phyloP scores from a whole-genome alignment of 2,797 vertebrate species.

The Thunnus albacares region DNA sequence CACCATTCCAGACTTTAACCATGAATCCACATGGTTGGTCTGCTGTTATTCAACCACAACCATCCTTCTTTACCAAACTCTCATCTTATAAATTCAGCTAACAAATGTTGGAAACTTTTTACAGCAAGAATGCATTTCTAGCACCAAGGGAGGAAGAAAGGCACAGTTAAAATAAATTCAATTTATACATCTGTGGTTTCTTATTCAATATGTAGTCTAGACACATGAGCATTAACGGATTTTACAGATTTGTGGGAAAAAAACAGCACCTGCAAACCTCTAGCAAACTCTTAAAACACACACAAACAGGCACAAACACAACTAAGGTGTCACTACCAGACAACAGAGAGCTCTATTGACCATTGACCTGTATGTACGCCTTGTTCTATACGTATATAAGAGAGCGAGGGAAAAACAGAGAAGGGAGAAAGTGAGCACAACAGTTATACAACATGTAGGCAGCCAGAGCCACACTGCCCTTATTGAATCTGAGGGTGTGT shows the following conservation, averaged over 20 bases:
- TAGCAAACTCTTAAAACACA: conserved; percentile 34
- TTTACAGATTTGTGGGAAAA: conserved; percentile 53
- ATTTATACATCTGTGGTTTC: conserved; percentile 48
- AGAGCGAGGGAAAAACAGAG: conserved; percentile 14
- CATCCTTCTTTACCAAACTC: conserved; percentile 40
- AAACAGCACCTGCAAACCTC: conserved; percentile 50
- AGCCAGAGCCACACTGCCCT: conserved; percentile 39
- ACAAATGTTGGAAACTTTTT: conserved; percentile 33
- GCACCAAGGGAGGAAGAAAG: conserved; percentile 24
- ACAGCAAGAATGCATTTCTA: conserved; percentile 23
- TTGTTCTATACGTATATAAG: conserved; percentile 17
- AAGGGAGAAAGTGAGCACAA: conserved; percentile 39
- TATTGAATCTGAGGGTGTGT: conserved; percentile 34
- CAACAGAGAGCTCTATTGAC: conserved; percentile 53
- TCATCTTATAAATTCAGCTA: conserved; percentile 38
- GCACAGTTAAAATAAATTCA: conserved; percentile 26
- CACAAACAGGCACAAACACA: conserved; percentile 33
- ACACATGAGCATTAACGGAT: conserved; percentile 51
- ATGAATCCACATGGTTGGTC: conserved; percentile 45
- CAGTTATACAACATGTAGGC: conserved; percentile 25
- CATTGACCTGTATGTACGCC: conserved; percentile 31
- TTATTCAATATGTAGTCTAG: conserved; percentile 65
- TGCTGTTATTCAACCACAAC: conserved; percentile 45
- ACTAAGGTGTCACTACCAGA: conserved; percentile 30
- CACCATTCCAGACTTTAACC: conserved; percentile 43